Evolutionary conservation across 2,888 invertebrate genomes (phyloP), one percentile per base, ranked within the genome.

Genomic region (Orchestes rusci): DNA sequence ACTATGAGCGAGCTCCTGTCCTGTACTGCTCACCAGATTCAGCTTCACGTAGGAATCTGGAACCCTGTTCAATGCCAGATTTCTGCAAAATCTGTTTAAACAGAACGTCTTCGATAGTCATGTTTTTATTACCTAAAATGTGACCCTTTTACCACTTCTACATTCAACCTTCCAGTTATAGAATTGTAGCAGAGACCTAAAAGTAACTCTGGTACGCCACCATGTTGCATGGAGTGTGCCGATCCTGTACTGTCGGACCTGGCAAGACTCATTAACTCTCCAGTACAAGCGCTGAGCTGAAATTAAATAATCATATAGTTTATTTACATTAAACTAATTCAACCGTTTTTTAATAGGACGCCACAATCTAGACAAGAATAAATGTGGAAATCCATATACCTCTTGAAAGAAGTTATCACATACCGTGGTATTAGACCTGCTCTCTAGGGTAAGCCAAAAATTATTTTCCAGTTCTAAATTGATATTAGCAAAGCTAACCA

Each of bases 31-130:
- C 59, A 93, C 85, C 63, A 95, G 76, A 57, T 88, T 84, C 56
- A 95, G 70, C 70, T 94, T 94, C 36, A 94, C 93, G 69, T 93
- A 94, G 1, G 94, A 94, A 65, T 95, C 95, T 1, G 90, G 90
- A 12, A 90, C 86, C 61, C 87, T 77, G 60, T 81, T 83, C 50
- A 84, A 75, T 1, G 84, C 80, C 60, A 84, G 69, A 68, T 84
- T 84, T 55, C 86, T 82, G 67, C 74, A 80, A 67, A 23, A 5
- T 49, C n/a, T n/a, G n/a, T n/a, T n/a, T n/a, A n/a, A n/a, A n/a
- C n/a, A n/a, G n/a, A n/a, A n/a, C 7, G 4, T 17, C 19, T 52
- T 31, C n/a, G 27, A 17, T 23, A 10, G n/a, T 13, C 4, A 38
- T 13, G 28, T n/a, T 16, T 8, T 16, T 35, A 38, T 55, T 63